Evolutionary conservation across 2,888 invertebrate genomes (phyloP).

Genomic region (Drosophila anceps): DNA sequence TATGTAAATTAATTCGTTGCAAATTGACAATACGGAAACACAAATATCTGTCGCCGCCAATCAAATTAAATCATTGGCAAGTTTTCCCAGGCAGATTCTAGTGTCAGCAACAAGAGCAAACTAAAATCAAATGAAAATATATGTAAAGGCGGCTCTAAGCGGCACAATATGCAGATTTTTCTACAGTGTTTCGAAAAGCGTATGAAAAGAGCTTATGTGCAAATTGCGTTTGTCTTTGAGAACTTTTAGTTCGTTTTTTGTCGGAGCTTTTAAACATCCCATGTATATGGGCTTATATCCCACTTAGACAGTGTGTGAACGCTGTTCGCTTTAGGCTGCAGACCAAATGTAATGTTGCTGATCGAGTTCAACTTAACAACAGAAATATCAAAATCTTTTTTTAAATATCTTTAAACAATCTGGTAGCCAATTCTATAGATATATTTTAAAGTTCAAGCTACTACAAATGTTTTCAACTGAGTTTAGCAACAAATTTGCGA

Average conservation of each 20-base stretch:
- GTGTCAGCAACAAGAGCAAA: constrained; percentile 8
- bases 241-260: neutral
- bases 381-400: neutral
- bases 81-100: neutral
- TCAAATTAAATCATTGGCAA: constrained; percentile 15
- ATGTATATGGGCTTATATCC: neutral
- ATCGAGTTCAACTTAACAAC: neutral
- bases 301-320: no score
- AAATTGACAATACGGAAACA: constrained; percentile 15
- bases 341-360: neutral
- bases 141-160: constrained; percentile 16
- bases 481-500: no score
- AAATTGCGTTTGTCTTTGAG: constrained; percentile 1
- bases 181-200: constrained; percentile 2
- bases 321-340: neutral
- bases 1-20: constrained; percentile 18
- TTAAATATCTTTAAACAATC: no score
- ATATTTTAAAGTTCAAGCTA: no score
- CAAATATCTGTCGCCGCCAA: constrained; percentile 13
- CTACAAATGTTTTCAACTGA: no score
- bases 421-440: no score
- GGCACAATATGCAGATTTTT: constrained; percentile 25
- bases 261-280: neutral
- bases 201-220: constrained; percentile 7
- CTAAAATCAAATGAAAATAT: constrained; percentile 16